Base-by-base conservation (phyloP, 2,797 vertebrate genomes). In the Apogon hyalosoma region DNA sequence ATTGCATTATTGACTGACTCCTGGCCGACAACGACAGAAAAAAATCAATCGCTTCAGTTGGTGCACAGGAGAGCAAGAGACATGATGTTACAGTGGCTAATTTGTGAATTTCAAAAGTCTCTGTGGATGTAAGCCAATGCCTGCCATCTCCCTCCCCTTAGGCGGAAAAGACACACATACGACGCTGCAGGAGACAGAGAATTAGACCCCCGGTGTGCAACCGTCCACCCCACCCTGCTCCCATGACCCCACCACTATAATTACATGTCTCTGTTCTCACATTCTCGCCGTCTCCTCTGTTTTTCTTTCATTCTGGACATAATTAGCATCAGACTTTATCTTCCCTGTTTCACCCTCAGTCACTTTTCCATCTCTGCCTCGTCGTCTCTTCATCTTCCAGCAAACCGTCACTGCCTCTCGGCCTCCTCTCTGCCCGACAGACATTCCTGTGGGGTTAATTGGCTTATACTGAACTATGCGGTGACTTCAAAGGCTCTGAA, bases 281-380 rank as follows among this genome's bases (percentile, higher is more conserved):
- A 69, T 79, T 76, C 79, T 79, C 64, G 13, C 33, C 21, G 0
- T 83, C 69, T 79, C 58, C 13, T 50, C 16, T 78, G 79, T 77
- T 87, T 87, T 87, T 79, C 84, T 90, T 85, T 89, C 83, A 86
- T 89, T 84, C 73, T 79, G 66, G 62, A 72, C 61, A 73, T 90
- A 85, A 90, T 91, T 87, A 85, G 67, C 68, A 64, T 64, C 66
- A 64, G 68, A 73, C 68, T 71, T 82, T 63, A 64, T 71, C 49
- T 69, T 73, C 39, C 42, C 59, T 57, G 47, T 57, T 69, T 69
- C n/a, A 40, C 65, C 72, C 48, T 79, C 48, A 14, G 75, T 64
- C 62, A 18, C 73, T 59, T 74, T 79, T 33, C 60, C 68, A 36
- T 63, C 31, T 66, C 36, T 54, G 40, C 42, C 53, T 54, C 28